Base-by-base conservation (phyloP, 1,140 invertebrate species). In the Monochamus saltuarius region DNA sequence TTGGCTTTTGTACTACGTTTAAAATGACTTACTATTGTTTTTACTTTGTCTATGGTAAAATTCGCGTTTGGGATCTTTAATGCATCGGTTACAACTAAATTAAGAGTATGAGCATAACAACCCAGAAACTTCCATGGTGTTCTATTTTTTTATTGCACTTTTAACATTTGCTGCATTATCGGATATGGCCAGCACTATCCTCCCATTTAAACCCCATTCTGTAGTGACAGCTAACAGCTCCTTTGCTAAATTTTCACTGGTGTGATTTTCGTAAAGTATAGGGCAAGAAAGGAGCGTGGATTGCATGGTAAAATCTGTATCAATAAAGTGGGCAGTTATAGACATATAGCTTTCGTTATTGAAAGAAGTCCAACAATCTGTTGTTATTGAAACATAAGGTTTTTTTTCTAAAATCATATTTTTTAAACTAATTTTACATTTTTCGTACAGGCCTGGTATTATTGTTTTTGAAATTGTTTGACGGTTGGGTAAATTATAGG, bases 151-250 rank as follows among this genome's bases (percentile, higher is more conserved):
- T 7, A 73, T 56, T 10, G 65, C 62, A 16, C 61, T 56, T 38
- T 66, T 71, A 17, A 75, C 63, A 62, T 72, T 74, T 8, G 65
- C 37, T 2, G 68, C 72, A 65, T 74, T 74, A 57, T 75, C 73
- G 6, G 65, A 65, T 7, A 74, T 50, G 29, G 56, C 58, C 36
- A 71, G 37, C 14, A 64, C 29, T 46, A 74, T 59, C 65, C 72
- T 69, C 39, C 69, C 46, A 42, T 57, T 9, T 35, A 74, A 40
- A 22, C 54, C 45, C 68, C 57, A 74, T 36, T 72, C 64, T 10
- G 55, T 16, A 29, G 60, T 46, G 10, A 68, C 62, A n/a, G n/a
- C n/a, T n/a, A n/a, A n/a, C n/a, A n/a, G n/a, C n/a, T n/a, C n/a
- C n/a, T n/a, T n/a, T n/a, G n/a, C n/a, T n/a, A n/a, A n/a, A n/a